phyloP scores from a whole-genome alignment of 1,140 invertebrate genomes.

The Drosophila repletoides region DNA sequence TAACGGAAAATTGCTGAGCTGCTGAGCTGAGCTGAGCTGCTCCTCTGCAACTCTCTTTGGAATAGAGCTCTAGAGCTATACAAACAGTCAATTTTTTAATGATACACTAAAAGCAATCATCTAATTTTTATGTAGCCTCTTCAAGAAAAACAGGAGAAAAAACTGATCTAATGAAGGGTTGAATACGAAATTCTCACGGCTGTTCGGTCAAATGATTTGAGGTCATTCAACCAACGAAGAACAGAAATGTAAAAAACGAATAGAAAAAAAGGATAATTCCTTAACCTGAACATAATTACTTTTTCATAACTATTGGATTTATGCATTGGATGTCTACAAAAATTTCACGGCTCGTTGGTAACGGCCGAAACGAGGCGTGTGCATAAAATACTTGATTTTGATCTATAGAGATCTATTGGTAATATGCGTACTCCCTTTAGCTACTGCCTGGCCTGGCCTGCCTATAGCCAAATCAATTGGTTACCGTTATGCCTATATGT shows the following conservation, averaged over 20 bases:
- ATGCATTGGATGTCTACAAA: conserved; percentile 60
- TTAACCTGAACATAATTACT: conserved; percentile 51
- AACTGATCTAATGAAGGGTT: conserved; percentile 60
- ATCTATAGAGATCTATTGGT: conserved; percentile 45
- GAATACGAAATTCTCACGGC: conserved; percentile 55
- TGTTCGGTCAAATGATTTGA: conserved; percentile 38
- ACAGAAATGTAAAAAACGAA: background rate
- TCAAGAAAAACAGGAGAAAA: too few relatives aligned
- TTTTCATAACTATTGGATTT: conserved; percentile 62
- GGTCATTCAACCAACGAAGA: conserved; percentile 64
- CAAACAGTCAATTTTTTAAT: conserved; percentile 73
- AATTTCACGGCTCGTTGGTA: conserved; percentile 73
- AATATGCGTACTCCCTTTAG: conserved; percentile 7
- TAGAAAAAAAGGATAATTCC: background rate
- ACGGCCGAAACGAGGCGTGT: conserved; percentile 50
- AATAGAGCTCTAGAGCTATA: conserved; percentile 29
- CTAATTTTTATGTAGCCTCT: conserved; percentile 68
- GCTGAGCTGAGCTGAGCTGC: conserved; percentile 1
- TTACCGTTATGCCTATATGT: conserved; percentile 37
- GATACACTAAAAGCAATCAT: conserved; percentile 70
- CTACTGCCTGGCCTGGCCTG: conserved; percentile 15
- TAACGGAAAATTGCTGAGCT: conserved; percentile 71
- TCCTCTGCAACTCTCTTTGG: background rate
- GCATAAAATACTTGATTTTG: conserved; percentile 69
- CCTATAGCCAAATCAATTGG: conserved; percentile 68